Base-by-base conservation (phyloP, 2,113 vertebrate genomes). In the Girardinichthys multiradiatus region DNA sequence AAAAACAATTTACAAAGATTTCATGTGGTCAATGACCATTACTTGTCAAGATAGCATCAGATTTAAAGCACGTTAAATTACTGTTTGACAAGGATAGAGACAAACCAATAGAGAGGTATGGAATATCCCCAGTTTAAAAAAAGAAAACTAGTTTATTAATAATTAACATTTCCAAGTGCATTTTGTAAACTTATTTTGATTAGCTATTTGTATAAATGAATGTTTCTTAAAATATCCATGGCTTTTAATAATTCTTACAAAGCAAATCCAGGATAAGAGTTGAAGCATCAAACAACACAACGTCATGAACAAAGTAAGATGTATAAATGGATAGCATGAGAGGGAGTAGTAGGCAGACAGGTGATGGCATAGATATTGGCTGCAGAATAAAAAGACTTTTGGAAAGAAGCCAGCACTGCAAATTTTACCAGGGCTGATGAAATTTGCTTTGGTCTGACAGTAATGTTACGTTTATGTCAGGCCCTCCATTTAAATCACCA, bases 381-480 rank as follows among this genome's bases (percentile, higher is more conserved):
- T 74, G 58, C 27, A 27, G 64, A 74, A 76, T 75, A 70, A 83
- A 27, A 86, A 80, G 58, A 61, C 72, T 58, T 57, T 61, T 85
- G 82, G 76, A 77, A 89, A 87, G 83, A 5, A 66, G 85, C 88
- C 82, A 85, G 70, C 63, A 2, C 84, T 79, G 87, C 89, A 90
- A 79, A 90, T 87, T 77, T 81, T 79, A 74, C 37, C 68, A 51
- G 19, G 84, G 70, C 74, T 84, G 89, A 91, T 87, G 87, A 87
- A 90, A 87, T 90, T 83, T 85, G 77, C 86, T 86, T 88, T 81
- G 64, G 81, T 73, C 85, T 85, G 88, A 91, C 89, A 89, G 90
- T 84, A 77, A 92, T 88, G 88, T 86, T 85, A 79, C 66, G 69
- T 85, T 89, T 79, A 85, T 87, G 89, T 90, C 90, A 87, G 82